Percentiles rank a stretch among this genome's conserved stretches.
These are phyloP conservation scores for Lanius ludovicianus DNA, from an alignment of 2,113 vertebrate species.

Conservation along the genomic window DNA sequence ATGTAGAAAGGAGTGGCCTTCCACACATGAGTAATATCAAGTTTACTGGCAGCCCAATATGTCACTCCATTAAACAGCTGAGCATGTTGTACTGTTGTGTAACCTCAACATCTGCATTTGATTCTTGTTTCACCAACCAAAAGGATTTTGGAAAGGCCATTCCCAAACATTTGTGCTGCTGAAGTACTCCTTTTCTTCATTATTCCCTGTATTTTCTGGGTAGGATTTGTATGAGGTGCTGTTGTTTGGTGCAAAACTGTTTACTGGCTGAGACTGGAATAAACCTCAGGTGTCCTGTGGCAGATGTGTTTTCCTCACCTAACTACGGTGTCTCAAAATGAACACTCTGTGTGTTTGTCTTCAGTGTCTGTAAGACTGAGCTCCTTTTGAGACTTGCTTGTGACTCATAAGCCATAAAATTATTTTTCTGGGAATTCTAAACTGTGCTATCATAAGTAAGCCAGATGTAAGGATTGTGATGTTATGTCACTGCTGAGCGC, in stretches of 20 bases:
- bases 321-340: not conserved
- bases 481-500: not conserved
- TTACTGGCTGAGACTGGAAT: not conserved
- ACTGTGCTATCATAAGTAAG: not conserved
- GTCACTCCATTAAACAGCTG: not conserved
- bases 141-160: not conserved
- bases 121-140: not conserved
- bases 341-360: not conserved
- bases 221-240: not conserved
- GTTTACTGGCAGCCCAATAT: not conserved
- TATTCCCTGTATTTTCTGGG: not conserved
- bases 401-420: not conserved
- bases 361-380: not conserved
- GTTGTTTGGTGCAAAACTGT: not conserved
- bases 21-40: not conserved
- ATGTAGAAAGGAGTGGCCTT: not conserved
- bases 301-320: not conserved
- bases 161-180: not conserved
- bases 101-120: not conserved
- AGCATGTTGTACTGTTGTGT: not conserved
- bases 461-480: not conserved
- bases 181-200: not conserved
- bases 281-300: not conserved
- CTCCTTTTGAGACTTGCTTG: not conserved
- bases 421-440: not conserved